phyloP scores from a whole-genome alignment of 92 coral and sea anemone species.

The Scolanthus callimorphus region DNA sequence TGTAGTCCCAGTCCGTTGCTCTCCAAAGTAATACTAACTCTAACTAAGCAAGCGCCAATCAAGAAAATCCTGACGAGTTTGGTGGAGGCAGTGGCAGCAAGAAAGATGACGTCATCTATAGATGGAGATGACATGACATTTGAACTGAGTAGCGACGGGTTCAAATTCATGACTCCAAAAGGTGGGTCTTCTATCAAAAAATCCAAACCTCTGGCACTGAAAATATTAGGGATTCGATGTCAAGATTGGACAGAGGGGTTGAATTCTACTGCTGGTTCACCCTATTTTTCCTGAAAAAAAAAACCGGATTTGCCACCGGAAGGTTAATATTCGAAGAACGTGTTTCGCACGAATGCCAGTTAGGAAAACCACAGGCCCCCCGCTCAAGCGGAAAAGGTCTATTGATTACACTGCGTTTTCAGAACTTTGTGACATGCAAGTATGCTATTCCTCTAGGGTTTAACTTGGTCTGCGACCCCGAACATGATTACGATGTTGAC shows the following conservation, averaged over 20 bases:
- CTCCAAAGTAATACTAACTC: conserved; percentile 50
- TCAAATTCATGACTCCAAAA: conserved; percentile 63
- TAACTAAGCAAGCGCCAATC: conserved; percentile 36
- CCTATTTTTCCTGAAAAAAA: too few species aligned
- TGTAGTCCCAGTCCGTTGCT: conserved; percentile 77
- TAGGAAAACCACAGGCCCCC: too few species aligned
- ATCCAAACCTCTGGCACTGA: too few species aligned
- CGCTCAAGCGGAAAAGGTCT: too few species aligned
- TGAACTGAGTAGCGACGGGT: conserved; percentile 59
- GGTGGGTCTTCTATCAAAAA: too few species aligned
- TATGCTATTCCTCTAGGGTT: conserved; percentile 22
- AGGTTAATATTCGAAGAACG: too few species aligned
- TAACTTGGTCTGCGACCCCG: conserved; percentile 74
- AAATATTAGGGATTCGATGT: too few species aligned
- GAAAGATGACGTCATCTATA: conserved; percentile 79
- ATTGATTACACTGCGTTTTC: too few species aligned
- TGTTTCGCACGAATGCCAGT: too few species aligned
- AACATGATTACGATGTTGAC: conserved; percentile 65
- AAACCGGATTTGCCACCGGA: too few species aligned
- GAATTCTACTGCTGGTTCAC: too few species aligned
- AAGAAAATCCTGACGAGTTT: conserved; percentile 47
- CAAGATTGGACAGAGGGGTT: too few species aligned
- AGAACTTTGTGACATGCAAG: not conserved
- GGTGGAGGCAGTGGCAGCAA: conserved; percentile 52
- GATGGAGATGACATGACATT: conserved; percentile 76